Evolutionary conservation across 2,113 vertebrate species (phyloP), one percentile per base, ranked within the genome.

Genomic region (Oncorhynchus keta): DNA sequence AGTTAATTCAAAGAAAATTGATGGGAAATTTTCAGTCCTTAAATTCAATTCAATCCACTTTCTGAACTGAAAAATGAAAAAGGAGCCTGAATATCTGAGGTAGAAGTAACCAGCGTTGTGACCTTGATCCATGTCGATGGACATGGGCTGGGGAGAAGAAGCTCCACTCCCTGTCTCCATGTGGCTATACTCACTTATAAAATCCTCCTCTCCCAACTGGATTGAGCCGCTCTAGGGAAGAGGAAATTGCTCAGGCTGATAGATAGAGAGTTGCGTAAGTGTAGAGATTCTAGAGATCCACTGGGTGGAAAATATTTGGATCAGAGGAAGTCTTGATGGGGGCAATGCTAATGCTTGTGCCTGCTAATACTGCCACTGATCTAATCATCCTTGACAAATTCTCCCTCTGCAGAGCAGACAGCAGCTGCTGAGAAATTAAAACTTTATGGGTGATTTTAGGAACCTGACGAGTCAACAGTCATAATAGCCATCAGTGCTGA

Each of bases 331-430:
- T 30, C 61, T 72, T 30, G n/a, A 55, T 48, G 48, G 70, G 12
- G 35, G 35, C 78, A 85, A 69, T 55, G 51, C 51, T 55, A 55
- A 55, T 18, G 12, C 51, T 45, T 74, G 78, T 84, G 81, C 85
- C 76, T 90, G 80, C 73, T 89, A 86, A 88, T 87, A 73, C 76
- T 2, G 64, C 73, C 64, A 80, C 79, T 83, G 73, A 86, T 76
- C 83, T 83, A 76, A 79, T 87, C 82, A 64, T 73, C 83, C 80
- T 32, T 84, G 83, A 85, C 86, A 85, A 83, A 84, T 80, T 68
- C 30, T 68, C 24, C 70, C 55, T 75, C 68, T 30, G 74, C 80
- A 77, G 79, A 73, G 75, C 76, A 82, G 81, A 83, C 83, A 82
- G 67, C 83, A 87, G 81, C 86, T 85, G 88, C 80, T 76, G 79